Evolutionary conservation across 37 sponge, comb jelly and placozoan species (phyloP).

Genomic region (Axinella damicornis): DNA sequence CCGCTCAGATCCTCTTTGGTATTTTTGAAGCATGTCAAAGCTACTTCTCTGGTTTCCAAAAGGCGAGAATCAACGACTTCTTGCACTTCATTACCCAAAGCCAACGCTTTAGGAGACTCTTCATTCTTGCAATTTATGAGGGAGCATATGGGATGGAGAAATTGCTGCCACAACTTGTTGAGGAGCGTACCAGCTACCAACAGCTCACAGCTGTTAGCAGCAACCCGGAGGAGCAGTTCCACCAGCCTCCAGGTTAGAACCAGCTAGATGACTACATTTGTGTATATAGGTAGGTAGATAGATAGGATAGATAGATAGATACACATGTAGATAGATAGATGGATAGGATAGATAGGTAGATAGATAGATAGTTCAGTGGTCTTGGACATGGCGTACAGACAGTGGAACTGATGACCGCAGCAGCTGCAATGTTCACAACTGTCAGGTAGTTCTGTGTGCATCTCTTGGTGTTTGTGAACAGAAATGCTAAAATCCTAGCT

Average conservation of each 20-base stretch:
- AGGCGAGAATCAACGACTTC: conserved; percentile 30
- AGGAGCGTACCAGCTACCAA: background rate
- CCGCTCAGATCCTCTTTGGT: conserved; percentile 9
- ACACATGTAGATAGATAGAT: background rate
- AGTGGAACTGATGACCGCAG: too few species aligned
- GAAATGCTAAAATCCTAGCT: too few species aligned
- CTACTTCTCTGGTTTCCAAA: background rate
- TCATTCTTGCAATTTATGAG: conserved; percentile 39
- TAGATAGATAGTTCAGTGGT: background rate
- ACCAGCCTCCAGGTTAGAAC: too few species aligned
- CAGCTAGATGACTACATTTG: too few species aligned
- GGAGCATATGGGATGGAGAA: conserved; percentile 49
- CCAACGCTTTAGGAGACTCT: conserved; percentile 12
- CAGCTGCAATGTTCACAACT: too few species aligned
- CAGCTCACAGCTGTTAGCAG: too few species aligned
- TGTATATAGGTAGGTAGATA: too few species aligned
- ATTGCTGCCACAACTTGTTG: background rate
- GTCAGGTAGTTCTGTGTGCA: too few species aligned
- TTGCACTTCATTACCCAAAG: conserved; percentile 14
- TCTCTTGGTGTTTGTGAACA: too few species aligned
- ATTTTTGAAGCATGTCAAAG: conserved; percentile 16
- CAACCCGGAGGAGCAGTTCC: too few species aligned
- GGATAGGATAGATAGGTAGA: conserved; percentile 5
- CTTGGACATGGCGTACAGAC: too few species aligned
- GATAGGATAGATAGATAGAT: too few species aligned